phyloP scores from a whole-genome alignment of 2,797 vertebrate genomes.

The Potorous gilbertii region DNA sequence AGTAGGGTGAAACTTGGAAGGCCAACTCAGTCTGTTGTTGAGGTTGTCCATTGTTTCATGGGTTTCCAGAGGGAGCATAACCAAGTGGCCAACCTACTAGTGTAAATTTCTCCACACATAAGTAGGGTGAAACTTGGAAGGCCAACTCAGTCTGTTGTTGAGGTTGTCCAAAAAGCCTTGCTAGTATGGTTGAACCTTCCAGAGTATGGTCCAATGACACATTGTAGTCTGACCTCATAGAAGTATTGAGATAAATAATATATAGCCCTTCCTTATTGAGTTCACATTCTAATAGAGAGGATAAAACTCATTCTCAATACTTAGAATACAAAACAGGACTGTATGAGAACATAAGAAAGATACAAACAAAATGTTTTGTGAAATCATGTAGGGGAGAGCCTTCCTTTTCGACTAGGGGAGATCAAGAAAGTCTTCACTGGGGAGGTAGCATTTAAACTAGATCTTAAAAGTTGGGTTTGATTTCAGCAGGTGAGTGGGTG shows the following conservation, averaged over 20 bases:
- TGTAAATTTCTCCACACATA: not conserved
- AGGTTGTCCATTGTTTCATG: not conserved
- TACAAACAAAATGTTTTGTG: not conserved
- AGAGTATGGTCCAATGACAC: not conserved
- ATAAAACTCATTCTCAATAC: not conserved
- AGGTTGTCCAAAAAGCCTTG: not conserved
- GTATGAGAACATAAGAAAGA: not conserved
- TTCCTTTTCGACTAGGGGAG: not conserved
- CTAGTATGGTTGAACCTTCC: not conserved
- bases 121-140: not conserved
- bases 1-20: not conserved
- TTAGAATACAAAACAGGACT: not conserved
- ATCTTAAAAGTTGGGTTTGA: too few relatives aligned
- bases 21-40: not conserved
- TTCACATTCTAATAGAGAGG: too few relatives aligned
- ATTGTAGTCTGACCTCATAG: not conserved
- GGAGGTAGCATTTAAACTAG: too few relatives aligned
- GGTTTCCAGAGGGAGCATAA: not conserved
- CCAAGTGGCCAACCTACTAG: not conserved
- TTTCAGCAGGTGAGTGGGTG: too few relatives aligned
- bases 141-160: not conserved
- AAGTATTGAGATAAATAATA: not conserved
- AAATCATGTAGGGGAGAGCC: not conserved
- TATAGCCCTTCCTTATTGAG: not conserved
- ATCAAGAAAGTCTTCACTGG: too few relatives aligned